Percentiles rank a stretch among this genome's conserved stretches.
These are phyloP conservation scores for Okapia johnstoni DNA, from an alignment of 2,113 vertebrate genomes.

Conservation along the genomic window DNA sequence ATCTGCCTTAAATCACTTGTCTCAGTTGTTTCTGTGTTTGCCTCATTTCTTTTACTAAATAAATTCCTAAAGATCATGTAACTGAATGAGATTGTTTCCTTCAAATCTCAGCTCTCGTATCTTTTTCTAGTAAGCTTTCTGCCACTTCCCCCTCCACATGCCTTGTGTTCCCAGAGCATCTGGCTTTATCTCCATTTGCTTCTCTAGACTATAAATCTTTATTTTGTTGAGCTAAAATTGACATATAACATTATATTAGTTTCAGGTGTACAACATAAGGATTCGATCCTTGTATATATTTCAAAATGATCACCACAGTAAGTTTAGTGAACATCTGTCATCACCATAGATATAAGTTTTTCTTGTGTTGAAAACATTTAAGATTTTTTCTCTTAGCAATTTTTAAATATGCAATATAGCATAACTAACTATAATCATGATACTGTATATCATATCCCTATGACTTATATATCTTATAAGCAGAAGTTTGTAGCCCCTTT, in stretches of 20 bases:
- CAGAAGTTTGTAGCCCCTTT: background rate
- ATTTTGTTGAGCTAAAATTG: background rate
- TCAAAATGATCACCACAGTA: background rate
- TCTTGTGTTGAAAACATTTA: background rate
- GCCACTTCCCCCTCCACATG: background rate
- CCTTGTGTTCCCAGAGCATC: background rate
- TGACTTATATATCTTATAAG: background rate
- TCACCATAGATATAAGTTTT: background rate
- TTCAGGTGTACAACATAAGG: background rate
- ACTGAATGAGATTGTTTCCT: background rate
- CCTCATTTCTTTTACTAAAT: background rate
- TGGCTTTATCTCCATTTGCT: background rate
- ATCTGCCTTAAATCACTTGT: background rate
- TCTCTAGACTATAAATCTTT: background rate
- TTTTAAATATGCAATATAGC: background rate
- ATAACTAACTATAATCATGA: background rate
- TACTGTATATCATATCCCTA: background rate
- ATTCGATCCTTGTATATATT: background rate
- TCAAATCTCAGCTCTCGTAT: background rate
- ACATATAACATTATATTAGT: background rate
- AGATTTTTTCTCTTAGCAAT: background rate
- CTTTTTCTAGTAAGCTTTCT: background rate
- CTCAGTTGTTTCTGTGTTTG: background rate
- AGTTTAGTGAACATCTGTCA: background rate
- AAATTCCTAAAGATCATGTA: background rate